These are phyloP conservation scores for Autographa pulchrina DNA, from an alignment of 2,888 invertebrate genomes.

Conservation along the genomic window DNA sequence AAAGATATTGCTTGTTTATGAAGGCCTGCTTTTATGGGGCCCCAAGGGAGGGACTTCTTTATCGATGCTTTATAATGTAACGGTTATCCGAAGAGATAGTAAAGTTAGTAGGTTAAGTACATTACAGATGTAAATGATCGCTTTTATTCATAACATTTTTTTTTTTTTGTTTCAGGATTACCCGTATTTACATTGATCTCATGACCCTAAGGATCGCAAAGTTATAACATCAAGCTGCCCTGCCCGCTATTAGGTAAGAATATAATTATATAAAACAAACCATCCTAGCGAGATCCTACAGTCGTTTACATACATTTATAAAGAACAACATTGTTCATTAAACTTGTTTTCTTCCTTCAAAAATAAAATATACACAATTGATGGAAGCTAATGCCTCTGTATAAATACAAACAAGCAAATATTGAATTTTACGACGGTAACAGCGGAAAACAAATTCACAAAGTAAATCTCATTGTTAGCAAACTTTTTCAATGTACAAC, in stretches of 20 bases:
- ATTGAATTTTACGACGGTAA: background rate
- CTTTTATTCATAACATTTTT: conserved; percentile 46
- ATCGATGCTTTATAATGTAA: conserved; percentile 81
- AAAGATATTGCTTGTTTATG: conserved; percentile 86
- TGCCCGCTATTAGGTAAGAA: conserved; percentile 81
- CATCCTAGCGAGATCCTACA: background rate
- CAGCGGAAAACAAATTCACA: conserved; percentile 27
- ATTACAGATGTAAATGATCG: conserved; percentile 61
- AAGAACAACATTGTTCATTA: conserved; percentile 1
- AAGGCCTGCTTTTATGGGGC: conserved; percentile 82
- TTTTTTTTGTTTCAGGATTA: conserved; percentile 80
- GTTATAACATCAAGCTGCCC: conserved; percentile 83
- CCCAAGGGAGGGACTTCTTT: conserved; percentile 78
- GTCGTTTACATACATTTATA: conserved; percentile 10
- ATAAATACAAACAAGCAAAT: background rate
- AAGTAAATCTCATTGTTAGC: conserved; percentile 38
- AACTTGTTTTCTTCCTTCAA: background rate
- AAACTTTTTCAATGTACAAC: conserved; percentile 35
- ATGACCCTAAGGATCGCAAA: conserved; percentile 74
- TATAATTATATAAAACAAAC: background rate
- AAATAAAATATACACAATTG: conserved; percentile 3
- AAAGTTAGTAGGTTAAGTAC: conserved; percentile 70
- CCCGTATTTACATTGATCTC: conserved; percentile 64
- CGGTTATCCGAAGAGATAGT: conserved; percentile 78
- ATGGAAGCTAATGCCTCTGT: background rate